Conservation (phyloP, 1,140 invertebrate genomes). For the Zaprionus kolodkinae region DNA sequence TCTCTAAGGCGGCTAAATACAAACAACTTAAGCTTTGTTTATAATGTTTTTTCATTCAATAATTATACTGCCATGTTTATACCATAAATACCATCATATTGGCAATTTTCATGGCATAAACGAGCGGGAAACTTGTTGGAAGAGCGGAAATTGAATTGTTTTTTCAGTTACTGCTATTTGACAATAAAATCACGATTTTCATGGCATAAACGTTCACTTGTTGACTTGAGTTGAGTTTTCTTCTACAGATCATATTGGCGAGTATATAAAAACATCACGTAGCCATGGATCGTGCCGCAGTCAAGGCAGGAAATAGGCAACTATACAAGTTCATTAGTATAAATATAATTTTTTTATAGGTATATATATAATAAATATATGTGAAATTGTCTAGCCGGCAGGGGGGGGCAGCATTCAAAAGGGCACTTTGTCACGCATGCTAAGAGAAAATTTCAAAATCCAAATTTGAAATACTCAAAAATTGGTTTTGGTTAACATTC, state of each 20-base stretch:
- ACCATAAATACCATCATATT: not conserved
- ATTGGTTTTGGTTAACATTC: not conserved
- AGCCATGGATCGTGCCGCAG: constrained; percentile 27
- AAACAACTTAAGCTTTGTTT: not conserved
- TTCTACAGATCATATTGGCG: not conserved
- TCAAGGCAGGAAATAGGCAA: constrained; percentile 27
- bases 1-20: not conserved
- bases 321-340: constrained; percentile 16
- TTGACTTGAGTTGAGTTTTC: not conserved
- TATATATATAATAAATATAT: not conserved
- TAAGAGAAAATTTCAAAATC: not conserved
- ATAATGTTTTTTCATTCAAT: not conserved
- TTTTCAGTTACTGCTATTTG: not conserved
- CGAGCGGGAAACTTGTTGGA: not conserved
- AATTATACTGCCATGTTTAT: not conserved
- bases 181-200: not conserved
- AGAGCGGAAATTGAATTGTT: not conserved
- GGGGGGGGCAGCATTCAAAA: constrained; percentile 14
- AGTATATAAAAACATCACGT: constrained; percentile 23
- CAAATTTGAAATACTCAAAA: not conserved
- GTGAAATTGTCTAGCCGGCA: not conserved
- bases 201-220: not conserved
- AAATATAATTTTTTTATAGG: constrained; percentile 16
- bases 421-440: constrained; percentile 44
- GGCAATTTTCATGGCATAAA: not conserved